Evolutionary conservation across 2,888 invertebrate genomes (phyloP).

Genomic region (Anagyrus pseudococci): DNA sequence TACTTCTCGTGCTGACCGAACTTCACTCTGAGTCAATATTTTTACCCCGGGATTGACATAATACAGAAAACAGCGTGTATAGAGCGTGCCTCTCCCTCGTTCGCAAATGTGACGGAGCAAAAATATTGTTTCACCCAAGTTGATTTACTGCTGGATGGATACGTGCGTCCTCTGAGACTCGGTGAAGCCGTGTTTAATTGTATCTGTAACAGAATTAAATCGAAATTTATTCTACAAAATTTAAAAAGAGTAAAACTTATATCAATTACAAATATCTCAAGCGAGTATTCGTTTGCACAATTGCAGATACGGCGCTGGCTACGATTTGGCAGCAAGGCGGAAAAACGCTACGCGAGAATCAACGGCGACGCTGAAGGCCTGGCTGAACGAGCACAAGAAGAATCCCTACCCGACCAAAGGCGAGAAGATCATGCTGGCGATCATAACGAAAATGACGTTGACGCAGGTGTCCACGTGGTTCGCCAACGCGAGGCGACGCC

Average conservation of each 20-base stretch:
- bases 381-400: constrained; percentile 98
- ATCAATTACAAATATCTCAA: no score
- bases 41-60: constrained; percentile 28
- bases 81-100: not conserved
- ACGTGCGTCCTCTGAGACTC: no score
- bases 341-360: constrained; percentile 99
- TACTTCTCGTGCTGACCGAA: not conserved
- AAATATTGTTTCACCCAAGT: constrained; percentile 31
- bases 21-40: constrained; percentile 33
- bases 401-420: constrained; percentile 99
- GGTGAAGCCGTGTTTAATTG: no score
- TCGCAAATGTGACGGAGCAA: constrained; percentile 8
- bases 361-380: constrained; percentile 96
- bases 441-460: constrained; percentile 98
- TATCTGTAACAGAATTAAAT: no score
- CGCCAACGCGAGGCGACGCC: constrained; percentile 93
- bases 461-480: constrained; percentile 99
- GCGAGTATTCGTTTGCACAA: not conserved
- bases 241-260: constrained; percentile 16
- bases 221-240: constrained; percentile 13
- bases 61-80: no score
- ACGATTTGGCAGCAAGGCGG: constrained; percentile 92
- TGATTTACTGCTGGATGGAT: constrained; percentile 31
- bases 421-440: constrained; percentile 98
- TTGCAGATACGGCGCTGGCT: constrained; percentile 94